Conservation (phyloP, 2,113 vertebrate species). For the Odocoileus hemionus region DNA sequence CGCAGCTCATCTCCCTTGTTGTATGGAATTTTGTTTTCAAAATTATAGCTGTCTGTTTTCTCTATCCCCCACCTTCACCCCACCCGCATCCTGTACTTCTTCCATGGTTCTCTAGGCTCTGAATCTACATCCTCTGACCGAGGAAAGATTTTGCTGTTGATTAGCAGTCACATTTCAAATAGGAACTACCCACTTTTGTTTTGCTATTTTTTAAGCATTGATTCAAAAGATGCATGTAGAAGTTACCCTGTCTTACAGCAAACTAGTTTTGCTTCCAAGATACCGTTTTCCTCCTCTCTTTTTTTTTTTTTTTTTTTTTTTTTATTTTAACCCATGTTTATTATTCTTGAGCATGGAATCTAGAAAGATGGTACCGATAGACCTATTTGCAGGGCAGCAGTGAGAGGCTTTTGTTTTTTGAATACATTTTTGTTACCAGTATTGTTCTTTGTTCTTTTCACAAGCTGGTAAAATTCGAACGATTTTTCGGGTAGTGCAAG, state of each 20-base stretch:
- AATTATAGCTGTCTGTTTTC: constrained; percentile 43
- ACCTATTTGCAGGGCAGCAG: background rate
- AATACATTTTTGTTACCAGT: background rate
- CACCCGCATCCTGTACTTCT: background rate
- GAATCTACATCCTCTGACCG: background rate
- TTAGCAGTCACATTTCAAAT: constrained; percentile 14
- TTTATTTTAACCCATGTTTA: background rate
- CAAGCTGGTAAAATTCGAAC: constrained; percentile 28
- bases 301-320: background rate
- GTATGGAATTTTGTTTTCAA: constrained; percentile 59
- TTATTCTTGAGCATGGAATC: background rate
- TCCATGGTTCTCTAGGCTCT: background rate
- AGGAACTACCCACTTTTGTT: constrained; percentile 1
- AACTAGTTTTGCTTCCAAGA: background rate
- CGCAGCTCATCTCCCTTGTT: constrained; percentile 26
- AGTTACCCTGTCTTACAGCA: background rate
- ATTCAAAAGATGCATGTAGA: constrained; percentile 5
- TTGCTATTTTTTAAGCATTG: background rate
- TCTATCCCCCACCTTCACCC: background rate
- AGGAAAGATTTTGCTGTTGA: constrained; percentile 13
- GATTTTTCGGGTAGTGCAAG: constrained; percentile 5
- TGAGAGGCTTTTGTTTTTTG: background rate
- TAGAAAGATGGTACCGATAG: background rate
- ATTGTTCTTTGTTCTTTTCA: background rate
- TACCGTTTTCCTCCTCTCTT: background rate